Percentiles rank a stretch among this genome's conserved stretches.
Conservation (phyloP, 2,797 vertebrate genomes). For the Fundulus diaphanus region DNA sequence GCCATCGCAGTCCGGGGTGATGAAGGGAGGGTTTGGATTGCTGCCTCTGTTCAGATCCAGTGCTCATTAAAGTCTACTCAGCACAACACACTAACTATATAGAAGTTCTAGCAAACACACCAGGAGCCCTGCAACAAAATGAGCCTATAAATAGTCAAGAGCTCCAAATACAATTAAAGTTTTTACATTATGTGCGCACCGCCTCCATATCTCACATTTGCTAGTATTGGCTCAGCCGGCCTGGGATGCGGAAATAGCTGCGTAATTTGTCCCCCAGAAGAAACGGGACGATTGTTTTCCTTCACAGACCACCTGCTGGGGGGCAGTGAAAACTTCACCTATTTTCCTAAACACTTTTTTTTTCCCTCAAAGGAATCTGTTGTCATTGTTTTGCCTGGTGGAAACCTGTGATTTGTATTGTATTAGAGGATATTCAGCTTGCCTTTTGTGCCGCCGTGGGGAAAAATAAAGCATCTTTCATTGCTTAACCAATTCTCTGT, state of each 20-base stretch:
- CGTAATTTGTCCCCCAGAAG: conserved; percentile 23
- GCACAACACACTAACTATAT: conserved; percentile 46
- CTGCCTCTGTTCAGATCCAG: conserved; percentile 51
- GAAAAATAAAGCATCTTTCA: conserved; percentile 4
- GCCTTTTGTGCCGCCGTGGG: neutral
- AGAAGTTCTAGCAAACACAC: conserved; percentile 58
- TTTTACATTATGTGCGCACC: conserved; percentile 52
- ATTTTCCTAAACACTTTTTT: conserved; percentile 17
- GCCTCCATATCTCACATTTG: conserved; percentile 15
- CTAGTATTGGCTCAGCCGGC: conserved; percentile 30
- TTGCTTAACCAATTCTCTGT: neutral
- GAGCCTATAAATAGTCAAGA: conserved; percentile 51
- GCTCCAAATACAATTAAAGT: conserved; percentile 58
- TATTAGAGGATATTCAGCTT: neutral
- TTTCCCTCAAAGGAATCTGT: conserved; percentile 9
- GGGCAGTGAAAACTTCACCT: conserved; percentile 17
- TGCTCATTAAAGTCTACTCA: conserved; percentile 61
- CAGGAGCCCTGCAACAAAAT: conserved; percentile 47
- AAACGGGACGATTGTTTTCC: conserved; percentile 35
- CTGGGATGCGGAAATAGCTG: conserved; percentile 13
- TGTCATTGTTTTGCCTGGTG: conserved; percentile 11
- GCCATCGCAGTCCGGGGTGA: conserved; percentile 33
- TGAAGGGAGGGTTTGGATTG: conserved; percentile 43
- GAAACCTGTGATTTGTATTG: conserved; percentile 13
- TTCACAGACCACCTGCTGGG: conserved; percentile 22